These are phyloP conservation scores for Elanus axillaris DNA, from an alignment of 2,113 vertebrate species.

Conservation along the genomic window DNA sequence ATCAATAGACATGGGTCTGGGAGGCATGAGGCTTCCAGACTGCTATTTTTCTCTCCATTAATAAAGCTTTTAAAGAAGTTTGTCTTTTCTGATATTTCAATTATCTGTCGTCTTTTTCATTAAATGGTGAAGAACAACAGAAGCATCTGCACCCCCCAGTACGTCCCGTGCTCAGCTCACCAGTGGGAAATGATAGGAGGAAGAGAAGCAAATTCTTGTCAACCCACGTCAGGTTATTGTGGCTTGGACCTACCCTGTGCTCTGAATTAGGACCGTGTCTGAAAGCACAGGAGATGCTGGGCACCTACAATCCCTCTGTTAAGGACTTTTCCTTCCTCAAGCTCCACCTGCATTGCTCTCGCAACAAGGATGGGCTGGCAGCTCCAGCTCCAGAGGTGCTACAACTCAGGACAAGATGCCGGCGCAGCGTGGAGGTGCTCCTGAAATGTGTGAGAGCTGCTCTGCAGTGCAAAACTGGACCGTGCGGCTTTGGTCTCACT, in stretches of 20 bases:
- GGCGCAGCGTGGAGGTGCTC: neutral
- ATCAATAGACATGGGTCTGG: neutral
- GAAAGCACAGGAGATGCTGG: neutral
- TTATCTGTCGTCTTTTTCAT: neutral
- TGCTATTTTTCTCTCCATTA: neutral
- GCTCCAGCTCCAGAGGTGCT: neutral
- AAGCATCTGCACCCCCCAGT: neutral
- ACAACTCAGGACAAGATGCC: neutral
- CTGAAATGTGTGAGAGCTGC: rapidly evolving
- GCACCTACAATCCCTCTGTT: too few species aligned
- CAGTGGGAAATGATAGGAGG: neutral
- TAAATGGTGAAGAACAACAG: neutral
- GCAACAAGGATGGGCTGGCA: neutral
- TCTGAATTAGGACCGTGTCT: too few species aligned
- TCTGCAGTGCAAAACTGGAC: too few species aligned
- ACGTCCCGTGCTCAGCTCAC: rapidly evolving
- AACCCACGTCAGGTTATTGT: neutral
- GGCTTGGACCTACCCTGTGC: neutral
- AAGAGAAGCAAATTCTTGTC: neutral
- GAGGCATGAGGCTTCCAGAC: neutral
- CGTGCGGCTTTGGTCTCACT: rapidly evolving
- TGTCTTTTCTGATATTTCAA: neutral
- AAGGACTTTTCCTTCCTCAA: neutral
- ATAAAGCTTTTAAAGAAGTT: neutral
- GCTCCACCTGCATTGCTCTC: neutral